A percentile compares a stretch with the other conserved stretches of the same genome.
Evolutionary conservation across 2,888 invertebrate species (phyloP).

Genomic region (Hipparchia sbordonii): DNA sequence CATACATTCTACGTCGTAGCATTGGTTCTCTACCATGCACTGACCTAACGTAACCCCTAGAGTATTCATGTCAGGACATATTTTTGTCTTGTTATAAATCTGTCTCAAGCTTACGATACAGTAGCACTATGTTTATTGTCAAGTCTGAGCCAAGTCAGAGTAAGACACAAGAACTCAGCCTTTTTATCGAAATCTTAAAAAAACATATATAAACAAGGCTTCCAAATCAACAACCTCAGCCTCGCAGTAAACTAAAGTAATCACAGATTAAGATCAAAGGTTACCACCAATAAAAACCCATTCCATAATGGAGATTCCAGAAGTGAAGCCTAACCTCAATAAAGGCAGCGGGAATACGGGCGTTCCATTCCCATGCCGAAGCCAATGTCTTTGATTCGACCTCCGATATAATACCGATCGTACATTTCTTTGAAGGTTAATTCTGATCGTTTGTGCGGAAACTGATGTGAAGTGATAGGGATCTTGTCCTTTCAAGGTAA

Average conservation of each 20-base stretch:
- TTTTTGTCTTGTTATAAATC: no score
- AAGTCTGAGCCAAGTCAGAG: no score
- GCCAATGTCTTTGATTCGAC: constrained; percentile 40
- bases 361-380: constrained; percentile 36
- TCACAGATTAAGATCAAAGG: constrained; percentile 37
- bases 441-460: constrained; percentile 22
- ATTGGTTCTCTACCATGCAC: no score
- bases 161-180: no score
- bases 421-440: constrained; percentile 29
- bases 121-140: no score
- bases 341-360: constrained; percentile 40
- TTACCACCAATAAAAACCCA: constrained; percentile 25
- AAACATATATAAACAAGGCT: not conserved
- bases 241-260: constrained; percentile 14
- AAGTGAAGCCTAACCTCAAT: constrained; percentile 33
- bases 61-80: no score
- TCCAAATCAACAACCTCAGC: not conserved
- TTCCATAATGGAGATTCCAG: constrained; percentile 38
- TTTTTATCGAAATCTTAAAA: not conserved
- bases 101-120: no score
- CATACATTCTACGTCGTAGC: no score
- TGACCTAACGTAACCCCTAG: no score
- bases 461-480: constrained; percentile 11
- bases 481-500: constrained; percentile 10
- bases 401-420: constrained; percentile 32